A percentile compares a stretch with the other conserved stretches of the same genome.
Evolutionary conservation across 1,140 invertebrate species (phyloP).

Genomic region (Anoplophora glabripennis): DNA sequence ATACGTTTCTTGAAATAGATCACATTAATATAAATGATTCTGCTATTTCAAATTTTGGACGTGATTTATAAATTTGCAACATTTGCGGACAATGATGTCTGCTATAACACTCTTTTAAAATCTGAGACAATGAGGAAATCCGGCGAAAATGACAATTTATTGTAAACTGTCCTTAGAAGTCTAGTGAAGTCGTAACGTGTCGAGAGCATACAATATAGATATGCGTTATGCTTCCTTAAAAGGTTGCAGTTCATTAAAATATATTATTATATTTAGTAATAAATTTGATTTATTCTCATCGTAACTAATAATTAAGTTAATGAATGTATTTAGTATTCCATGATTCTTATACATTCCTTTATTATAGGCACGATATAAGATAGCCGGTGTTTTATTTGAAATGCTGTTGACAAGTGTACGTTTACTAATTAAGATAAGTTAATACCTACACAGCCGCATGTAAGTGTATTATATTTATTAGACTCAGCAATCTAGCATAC

Average conservation of each 20-base stretch:
- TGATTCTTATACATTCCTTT: constrained; percentile 2
- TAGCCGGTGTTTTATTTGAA: not conserved
- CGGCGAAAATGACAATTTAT: too few relatives aligned
- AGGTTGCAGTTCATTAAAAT: constrained; percentile 4
- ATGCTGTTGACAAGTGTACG: constrained; percentile 3
- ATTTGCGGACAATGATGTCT: too few relatives aligned
- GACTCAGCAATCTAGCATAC: too few relatives aligned
- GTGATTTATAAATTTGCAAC: too few relatives aligned
- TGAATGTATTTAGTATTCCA: constrained; percentile 4
- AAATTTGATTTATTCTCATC: not conserved
- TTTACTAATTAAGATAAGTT: constrained; percentile 6
- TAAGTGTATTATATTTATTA: not conserved
- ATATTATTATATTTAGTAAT: not conserved
- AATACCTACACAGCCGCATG: not conserved
- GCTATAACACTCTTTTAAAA: too few relatives aligned
- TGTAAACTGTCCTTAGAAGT: too few relatives aligned
- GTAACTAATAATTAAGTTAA: constrained; percentile 1
- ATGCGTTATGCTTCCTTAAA: not conserved
- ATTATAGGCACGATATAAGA: not conserved
- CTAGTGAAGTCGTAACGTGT: too few relatives aligned
- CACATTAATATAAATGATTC: too few relatives aligned
- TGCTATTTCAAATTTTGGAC: too few relatives aligned
- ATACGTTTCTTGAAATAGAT: too few relatives aligned
- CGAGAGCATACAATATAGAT: too few relatives aligned
- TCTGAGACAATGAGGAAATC: too few relatives aligned